Evolutionary conservation across 2,888 invertebrate genomes (phyloP), one percentile per base, ranked within the genome.

Genomic region (Petrophora chlorosata): DNA sequence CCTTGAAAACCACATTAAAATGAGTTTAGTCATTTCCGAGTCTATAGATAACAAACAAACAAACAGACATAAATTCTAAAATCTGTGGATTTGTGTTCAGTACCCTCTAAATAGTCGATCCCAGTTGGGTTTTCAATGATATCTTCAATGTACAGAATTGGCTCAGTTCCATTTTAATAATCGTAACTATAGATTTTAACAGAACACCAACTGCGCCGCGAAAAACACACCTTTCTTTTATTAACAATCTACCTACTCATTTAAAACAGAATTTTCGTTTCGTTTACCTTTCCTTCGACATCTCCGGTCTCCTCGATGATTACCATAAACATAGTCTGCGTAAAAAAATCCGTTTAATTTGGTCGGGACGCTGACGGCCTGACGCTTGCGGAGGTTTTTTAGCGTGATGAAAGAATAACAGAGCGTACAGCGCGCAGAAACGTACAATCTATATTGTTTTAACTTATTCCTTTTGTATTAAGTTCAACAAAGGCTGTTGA

Each of bases 321-420:
- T 50, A 59, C 26, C 41, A 41, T 45, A 51, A 59, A 54, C 53
- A 48, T 32, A 50, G 53, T 48, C 44, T 34, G 26, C 36, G 39
- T 34, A 45, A 49, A 57, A 43, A 59, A 60, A 51, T 51, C 53
- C 39, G 14, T 51, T 49, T 46, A 59, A 57, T 60, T 53, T 53
- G 14, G 36, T 52, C 45, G 41, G 28, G 45, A 41, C 39, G 33
- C 47, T 14, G 35, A 39, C 33, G 29, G 17, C 30, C 47, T 14
- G 35, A 39, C 33, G 29, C 23, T 35, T 13, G 29, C 45, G 22
- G 30, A 51, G 61, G 63, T 65, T 53, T 67, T 66, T 56, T 36
- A 61, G 41, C 57, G 53, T 65, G 63, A 70, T 70, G 59, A 58
- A 67, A 69, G 48, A 46, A 71, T 60, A 73, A 66, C 65, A 67